These are phyloP conservation scores for Ditula angustiorana DNA, from an alignment of 2,888 invertebrate genomes.

Conservation along the genomic window DNA sequence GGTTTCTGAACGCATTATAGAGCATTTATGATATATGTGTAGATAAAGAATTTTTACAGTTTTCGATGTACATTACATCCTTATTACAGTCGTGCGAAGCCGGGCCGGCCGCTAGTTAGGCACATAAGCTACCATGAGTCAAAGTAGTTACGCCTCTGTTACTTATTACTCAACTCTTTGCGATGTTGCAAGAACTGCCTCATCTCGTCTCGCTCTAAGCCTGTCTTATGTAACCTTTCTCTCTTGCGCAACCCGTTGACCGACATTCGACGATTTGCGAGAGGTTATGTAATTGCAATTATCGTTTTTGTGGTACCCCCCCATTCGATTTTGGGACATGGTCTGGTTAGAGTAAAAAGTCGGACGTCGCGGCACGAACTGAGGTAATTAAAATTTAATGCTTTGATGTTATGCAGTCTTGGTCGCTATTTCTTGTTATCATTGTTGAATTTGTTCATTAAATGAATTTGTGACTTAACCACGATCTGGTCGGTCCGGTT, in stretches of 20 bases:
- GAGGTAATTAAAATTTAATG: constrained; percentile 13
- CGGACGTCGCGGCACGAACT: constrained; percentile 22
- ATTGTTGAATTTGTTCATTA: not conserved
- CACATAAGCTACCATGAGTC: not conserved
- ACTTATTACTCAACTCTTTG: constrained; percentile 48
- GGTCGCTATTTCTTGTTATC: constrained; percentile 12
- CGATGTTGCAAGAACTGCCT: constrained; percentile 65
- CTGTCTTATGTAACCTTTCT: constrained; percentile 79
- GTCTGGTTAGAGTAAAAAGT: constrained; percentile 30
- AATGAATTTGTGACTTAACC: not conserved
- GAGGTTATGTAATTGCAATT: constrained; percentile 70
- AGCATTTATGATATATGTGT: no score
- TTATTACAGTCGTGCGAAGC: no score
- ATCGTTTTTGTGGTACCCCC: constrained; percentile 55
- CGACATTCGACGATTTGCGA: constrained; percentile 74
- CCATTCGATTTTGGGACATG: constrained; percentile 42
- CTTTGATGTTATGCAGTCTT: constrained; percentile 3
- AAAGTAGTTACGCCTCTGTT: constrained; percentile 39
- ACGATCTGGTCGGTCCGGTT: not conserved
- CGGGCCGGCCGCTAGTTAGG: no score
- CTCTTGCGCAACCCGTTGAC: constrained; percentile 78
- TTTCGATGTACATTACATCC: no score
- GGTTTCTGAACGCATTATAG: no score
- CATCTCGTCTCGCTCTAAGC: constrained; percentile 79
- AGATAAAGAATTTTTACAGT: no score